These are phyloP conservation scores for Aporrectodea caliginosa DNA, from an alignment of 1,140 invertebrate species.

Conservation along the genomic window DNA sequence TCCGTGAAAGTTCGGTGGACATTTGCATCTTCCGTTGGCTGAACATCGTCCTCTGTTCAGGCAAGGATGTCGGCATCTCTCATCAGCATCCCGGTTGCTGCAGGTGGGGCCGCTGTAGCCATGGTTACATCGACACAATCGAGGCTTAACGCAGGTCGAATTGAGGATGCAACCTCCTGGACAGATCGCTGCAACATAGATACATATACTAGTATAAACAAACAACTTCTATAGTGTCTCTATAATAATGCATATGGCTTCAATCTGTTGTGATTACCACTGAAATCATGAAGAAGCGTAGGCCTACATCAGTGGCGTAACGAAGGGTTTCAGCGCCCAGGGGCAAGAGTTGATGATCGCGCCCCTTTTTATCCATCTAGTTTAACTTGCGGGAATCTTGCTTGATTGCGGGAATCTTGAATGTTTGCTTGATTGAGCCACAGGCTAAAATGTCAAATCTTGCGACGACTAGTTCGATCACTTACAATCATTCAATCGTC, in stretches of 20 bases:
- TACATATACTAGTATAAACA: too few species aligned
- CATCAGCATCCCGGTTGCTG: neutral
- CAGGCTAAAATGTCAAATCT: too few species aligned
- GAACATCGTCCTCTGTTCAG: neutral
- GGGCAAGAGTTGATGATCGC: too few species aligned
- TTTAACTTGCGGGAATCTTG: too few species aligned
- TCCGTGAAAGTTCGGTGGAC: neutral
- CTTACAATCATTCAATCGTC: too few species aligned
- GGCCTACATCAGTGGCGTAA: neutral
- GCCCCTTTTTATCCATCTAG: too few species aligned
- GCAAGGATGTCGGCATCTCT: neutral
- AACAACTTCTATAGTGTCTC: too few species aligned
- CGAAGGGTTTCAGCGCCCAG: too few species aligned
- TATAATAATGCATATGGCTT: too few species aligned
- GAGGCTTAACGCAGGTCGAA: conserved; percentile 45
- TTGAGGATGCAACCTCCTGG: conserved; percentile 43
- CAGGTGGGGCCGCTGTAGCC: conserved; percentile 43
- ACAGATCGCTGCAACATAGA: conserved; percentile 53
- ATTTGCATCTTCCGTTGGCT: neutral
- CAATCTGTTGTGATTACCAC: conserved; percentile 1
- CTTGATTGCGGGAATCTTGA: too few species aligned
- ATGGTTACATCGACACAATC: conserved; percentile 44
- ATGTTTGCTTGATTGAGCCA: too few species aligned
- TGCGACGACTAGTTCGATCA: too few species aligned
- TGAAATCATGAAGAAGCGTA: conserved; percentile 7